A percentile compares a stretch with the other conserved stretches of the same genome.
These are phyloP conservation scores for Echinops telfairi DNA, from an alignment of 2,113 vertebrate species.

Conservation along the genomic window DNA sequence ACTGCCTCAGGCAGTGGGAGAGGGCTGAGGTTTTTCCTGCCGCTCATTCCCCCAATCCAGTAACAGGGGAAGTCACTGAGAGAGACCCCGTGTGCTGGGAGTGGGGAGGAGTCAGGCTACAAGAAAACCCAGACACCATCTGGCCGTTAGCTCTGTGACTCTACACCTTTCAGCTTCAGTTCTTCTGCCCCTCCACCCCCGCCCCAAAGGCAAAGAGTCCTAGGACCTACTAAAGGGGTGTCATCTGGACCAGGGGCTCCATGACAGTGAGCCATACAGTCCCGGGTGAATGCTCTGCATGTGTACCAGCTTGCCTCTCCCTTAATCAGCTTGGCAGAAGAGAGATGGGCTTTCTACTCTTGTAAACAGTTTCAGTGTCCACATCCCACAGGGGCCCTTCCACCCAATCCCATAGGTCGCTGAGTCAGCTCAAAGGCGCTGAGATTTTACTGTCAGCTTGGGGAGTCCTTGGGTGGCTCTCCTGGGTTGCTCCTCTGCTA, in stretches of 20 bases:
- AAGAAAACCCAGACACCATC: not conserved
- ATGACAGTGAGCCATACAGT: no score
- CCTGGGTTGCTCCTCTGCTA: not conserved
- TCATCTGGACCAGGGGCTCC: no score
- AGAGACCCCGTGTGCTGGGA: not conserved
- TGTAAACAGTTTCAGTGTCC: no score
- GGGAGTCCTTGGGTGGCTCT: not conserved
- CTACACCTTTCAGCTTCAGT: not conserved
- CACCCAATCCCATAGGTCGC: no score
- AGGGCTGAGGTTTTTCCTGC: constrained; percentile 72
- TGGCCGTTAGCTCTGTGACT: not conserved
- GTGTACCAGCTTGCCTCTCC: not conserved
- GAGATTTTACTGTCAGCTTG: no score
- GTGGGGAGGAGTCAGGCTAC: constrained; percentile 53
- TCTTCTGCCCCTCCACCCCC: not conserved
- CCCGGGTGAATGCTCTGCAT: not conserved
- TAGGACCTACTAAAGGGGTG: not conserved
- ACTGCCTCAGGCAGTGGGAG: constrained; percentile 76
- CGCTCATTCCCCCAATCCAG: constrained; percentile 61
- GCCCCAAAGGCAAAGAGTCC: not conserved
- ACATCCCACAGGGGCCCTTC: no score
- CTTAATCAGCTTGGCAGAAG: not conserved
- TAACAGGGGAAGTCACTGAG: constrained; percentile 69
- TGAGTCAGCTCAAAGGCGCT: no score
- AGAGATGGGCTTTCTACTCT: no score